These are phyloP conservation scores for Staurois parvus DNA, from an alignment of 2,797 vertebrate species.

Conservation along the genomic window DNA sequence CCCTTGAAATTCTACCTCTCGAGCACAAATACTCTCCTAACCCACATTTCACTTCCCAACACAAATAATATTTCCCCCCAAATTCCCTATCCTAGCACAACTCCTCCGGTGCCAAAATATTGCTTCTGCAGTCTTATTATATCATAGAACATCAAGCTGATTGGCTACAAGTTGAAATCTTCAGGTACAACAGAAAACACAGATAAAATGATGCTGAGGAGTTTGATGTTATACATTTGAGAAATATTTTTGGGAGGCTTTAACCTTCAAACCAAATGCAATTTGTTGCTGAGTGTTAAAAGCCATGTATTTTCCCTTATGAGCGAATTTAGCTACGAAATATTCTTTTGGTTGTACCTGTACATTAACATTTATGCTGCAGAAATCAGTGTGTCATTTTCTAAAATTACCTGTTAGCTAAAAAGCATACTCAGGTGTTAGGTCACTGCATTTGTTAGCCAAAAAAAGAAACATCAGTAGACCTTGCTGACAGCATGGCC, in stretches of 20 bases:
- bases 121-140: no score
- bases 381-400: neutral
- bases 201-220: no score
- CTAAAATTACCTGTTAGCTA: slow-evolving; percentile 3
- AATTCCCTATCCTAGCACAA: no score
- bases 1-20: no score
- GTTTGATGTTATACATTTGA: no score
- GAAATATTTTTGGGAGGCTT: neutral
- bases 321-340: neutral
- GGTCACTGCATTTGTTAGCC: neutral
- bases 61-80: no score
- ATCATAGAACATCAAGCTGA: no score
- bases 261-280: neutral
- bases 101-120: no score
- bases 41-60: no score
- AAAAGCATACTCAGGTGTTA: slow-evolving; percentile 3
- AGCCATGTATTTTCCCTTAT: neutral
- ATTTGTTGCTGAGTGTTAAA: neutral
- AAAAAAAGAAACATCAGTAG: slow-evolving; percentile 1
- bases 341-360: neutral
- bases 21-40: no score
- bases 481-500: neutral
- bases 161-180: no score
- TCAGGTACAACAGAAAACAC: no score
- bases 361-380: neutral